Conservation (phyloP, 2,113 vertebrate species). For the Dromiciops gliroides region DNA sequence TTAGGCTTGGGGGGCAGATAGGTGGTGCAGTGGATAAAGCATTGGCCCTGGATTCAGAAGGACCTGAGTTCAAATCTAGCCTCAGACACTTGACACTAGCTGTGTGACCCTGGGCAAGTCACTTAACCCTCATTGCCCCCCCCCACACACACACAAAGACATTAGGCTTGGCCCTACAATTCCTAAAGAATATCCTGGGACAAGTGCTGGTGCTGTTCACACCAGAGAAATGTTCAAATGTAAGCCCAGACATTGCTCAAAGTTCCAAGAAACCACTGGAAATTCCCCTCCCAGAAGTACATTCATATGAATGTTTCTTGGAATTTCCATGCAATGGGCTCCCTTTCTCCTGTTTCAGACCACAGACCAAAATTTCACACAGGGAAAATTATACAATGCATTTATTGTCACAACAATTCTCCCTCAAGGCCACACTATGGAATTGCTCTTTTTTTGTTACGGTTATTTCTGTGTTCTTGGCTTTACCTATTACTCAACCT, state of each 20-base stretch:
- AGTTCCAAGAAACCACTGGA: conserved; percentile 69
- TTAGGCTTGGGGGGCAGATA: no score
- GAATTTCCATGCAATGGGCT: conserved; percentile 62
- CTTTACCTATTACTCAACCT: conserved; percentile 40
- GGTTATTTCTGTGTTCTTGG: conserved; percentile 2
- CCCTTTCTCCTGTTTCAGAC: conserved; percentile 51
- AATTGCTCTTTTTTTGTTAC: conserved; percentile 33
- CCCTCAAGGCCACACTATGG: conserved; percentile 38
- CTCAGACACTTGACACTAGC: no score
- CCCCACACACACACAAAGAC: no score
- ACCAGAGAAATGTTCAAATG: conserved; percentile 38
- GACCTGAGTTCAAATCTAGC: no score
- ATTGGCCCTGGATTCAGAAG: no score
- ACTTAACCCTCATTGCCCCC: no score
- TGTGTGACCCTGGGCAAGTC: no score
- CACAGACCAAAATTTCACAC: conserved; percentile 33
- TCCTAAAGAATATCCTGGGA: conserved; percentile 40
- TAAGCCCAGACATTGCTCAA: conserved; percentile 57
- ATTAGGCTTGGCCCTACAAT: background rate
- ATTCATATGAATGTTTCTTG: conserved; percentile 64
- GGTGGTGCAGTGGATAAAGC: no score
- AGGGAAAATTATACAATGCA: conserved; percentile 47
- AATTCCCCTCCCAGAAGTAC: conserved; percentile 52
- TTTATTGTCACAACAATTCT: conserved; percentile 43
- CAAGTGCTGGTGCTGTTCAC: conserved; percentile 44